Evolutionary conservation across 2,888 invertebrate genomes (phyloP).

Genomic region (Malthinus seriepunctatus): DNA sequence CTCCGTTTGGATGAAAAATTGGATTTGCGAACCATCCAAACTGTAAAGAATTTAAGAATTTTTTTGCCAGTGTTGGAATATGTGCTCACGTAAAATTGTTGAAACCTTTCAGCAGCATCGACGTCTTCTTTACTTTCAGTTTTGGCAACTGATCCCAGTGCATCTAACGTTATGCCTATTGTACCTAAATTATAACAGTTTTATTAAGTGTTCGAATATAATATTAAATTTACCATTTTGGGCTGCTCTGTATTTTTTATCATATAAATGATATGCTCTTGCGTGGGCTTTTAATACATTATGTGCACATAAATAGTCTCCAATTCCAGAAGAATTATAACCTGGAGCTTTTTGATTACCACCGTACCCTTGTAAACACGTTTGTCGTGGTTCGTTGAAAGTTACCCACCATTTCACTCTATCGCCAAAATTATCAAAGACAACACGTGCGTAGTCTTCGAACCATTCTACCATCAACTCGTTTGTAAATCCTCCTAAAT

Average conservation of each 20-base stretch:
- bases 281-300: conserved; percentile 68
- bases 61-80: conserved; percentile 7
- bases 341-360: conserved; percentile 44
- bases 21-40: conserved; percentile 71
- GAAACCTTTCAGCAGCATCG: conserved; percentile 55
- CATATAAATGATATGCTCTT: conserved; percentile 64
- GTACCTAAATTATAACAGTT: conserved; percentile 30
- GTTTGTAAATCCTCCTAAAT: conserved; percentile 7
- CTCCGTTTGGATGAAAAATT: conserved; percentile 60
- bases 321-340: conserved; percentile 55
- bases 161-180: conserved; percentile 56
- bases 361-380: conserved; percentile 41
- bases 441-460: conserved; percentile 59
- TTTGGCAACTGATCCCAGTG: conserved; percentile 55
- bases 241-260: conserved; percentile 57
- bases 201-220: not conserved
- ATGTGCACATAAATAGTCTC: conserved; percentile 66
- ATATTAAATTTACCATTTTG: conserved; percentile 56
- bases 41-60: conserved; percentile 40
- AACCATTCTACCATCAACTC: conserved; percentile 56
- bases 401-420: conserved; percentile 57
- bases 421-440: conserved; percentile 40
- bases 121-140: conserved; percentile 47
- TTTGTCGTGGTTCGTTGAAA: conserved; percentile 56
- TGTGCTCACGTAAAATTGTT: conserved; percentile 9